Evolutionary conservation across 1,140 invertebrate genomes (phyloP), one percentile per base, ranked within the genome.

Genomic region (Lucilia cuprina): DNA sequence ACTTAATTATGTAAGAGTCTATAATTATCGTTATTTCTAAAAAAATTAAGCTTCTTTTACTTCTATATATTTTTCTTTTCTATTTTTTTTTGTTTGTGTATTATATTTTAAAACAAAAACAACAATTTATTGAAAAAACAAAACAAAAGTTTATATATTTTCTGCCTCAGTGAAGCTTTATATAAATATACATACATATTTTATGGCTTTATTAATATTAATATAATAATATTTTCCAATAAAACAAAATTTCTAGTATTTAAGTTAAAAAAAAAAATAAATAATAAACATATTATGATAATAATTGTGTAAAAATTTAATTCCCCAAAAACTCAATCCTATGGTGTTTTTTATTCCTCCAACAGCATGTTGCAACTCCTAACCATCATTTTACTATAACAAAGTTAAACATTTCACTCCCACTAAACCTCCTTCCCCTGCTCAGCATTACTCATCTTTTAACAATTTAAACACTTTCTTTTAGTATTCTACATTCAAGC

Each of bases 1-100:
- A 85, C 86, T 87, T 86, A 89, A 88, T 85, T 89, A 90, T 91
- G 89, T 91, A 89, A 91, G 89, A 88, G 84, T 87, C 84, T 88
- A 89, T 86, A 86, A 85, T 86, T 87, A 86, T 84, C 86, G 87
- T 82, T 89, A 82, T 55, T 82, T 82, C 12, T 85, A 83, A 25
- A 60, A 12, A 60, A 60, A n/a, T 70, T 70, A 70, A 70, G 65
- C 65, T 21, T 70, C 65, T 70, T 70, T 70, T 25, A 55, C 17
- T 70, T 70, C n/a, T 60, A 60, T 60, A 17, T 21, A 70, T 70
- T 70, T 70, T 70, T 21, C n/a, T 19, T 70, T 70, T 70, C 60
- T 70, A 60, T 60, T 60, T 60, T 60, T 17, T 7, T 30, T 17
- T 60, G 5, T 60, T 60, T 60, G 7, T 60, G 13, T 60, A 7